A percentile compares a stretch with the other conserved stretches of the same genome.
Conservation (phyloP, 2,113 vertebrate genomes). For the Corythornis vintsioides region DNA sequence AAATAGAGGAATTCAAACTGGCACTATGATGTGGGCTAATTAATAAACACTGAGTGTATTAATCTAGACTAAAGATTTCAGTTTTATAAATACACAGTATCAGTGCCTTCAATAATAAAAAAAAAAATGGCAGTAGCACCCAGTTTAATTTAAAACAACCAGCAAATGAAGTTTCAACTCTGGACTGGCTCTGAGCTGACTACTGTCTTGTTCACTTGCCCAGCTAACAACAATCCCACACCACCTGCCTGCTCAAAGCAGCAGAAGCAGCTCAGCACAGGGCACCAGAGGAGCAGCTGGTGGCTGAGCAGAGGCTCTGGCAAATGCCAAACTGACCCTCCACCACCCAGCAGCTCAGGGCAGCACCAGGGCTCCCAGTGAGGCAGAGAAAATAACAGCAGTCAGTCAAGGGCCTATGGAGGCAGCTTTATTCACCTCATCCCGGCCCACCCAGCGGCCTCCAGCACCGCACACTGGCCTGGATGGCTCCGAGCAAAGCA, state of each 20-base stretch:
- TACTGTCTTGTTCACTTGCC: accelerated
- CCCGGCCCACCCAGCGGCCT: accelerated
- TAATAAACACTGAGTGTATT: background rate
- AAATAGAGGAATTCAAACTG: background rate
- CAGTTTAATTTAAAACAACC: background rate
- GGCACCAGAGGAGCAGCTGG: background rate
- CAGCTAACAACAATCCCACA: background rate
- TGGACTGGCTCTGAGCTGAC: background rate
- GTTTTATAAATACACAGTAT: accelerated
- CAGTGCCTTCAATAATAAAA: background rate
- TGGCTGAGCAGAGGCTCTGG: background rate
- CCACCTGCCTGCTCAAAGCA: background rate
- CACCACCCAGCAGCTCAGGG: background rate
- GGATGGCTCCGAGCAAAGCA: background rate
- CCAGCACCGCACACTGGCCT: accelerated
- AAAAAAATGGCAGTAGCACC: accelerated
- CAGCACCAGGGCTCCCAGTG: background rate
- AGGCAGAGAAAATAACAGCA: background rate
- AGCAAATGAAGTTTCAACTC: background rate
- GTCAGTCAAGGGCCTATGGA: accelerated
- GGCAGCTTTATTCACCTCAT: accelerated
- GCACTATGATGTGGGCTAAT: background rate
- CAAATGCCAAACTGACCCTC: accelerated
- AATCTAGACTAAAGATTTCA: background rate
- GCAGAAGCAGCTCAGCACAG: background rate